Percentiles rank a stretch among this genome's conserved stretches.
phyloP scores from a whole-genome alignment of 2,113 vertebrate genomes.

The Promerops cafer region DNA sequence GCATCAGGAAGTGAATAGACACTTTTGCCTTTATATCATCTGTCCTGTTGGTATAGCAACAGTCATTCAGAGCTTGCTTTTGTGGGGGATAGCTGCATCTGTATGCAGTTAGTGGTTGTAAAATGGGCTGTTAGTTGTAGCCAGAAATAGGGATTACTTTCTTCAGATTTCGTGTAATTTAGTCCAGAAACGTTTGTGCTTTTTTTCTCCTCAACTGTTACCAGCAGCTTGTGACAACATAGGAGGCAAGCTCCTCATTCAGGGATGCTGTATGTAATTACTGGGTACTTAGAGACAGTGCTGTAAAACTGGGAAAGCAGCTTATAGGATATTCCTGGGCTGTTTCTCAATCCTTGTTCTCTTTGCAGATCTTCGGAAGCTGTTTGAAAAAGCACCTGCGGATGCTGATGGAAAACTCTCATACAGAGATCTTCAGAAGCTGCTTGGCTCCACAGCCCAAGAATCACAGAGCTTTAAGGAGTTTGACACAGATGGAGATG shows the following conservation, averaged over 20 bases:
- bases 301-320: not conserved
- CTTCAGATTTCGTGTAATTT: not conserved
- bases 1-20: slow-evolving; percentile 10
- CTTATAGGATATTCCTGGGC: not conserved
- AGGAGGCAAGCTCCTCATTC: not conserved
- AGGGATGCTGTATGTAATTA: not conserved
- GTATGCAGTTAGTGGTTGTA: not conserved
- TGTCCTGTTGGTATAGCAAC: slow-evolving; percentile 37
- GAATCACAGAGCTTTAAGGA: slow-evolving; percentile 49
- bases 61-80: slow-evolving; percentile 2
- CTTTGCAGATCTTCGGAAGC: slow-evolving; percentile 71
- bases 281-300: not conserved
- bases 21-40: slow-evolving; percentile 1
- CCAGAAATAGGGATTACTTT: not conserved
- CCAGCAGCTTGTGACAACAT: not conserved
- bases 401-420: slow-evolving; percentile 63
- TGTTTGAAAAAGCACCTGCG: slow-evolving; percentile 57
- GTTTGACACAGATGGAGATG: slow-evolving; percentile 71
- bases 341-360: not conserved
- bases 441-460: slow-evolving; percentile 46
- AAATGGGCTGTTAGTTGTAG: not conserved
- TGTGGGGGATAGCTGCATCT: not conserved
- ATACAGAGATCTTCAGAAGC: slow-evolving; percentile 56
- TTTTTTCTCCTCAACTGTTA: not conserved
- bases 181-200: not conserved